Percentiles rank a stretch among this genome's conserved stretches.
phyloP scores from a whole-genome alignment of 2,888 invertebrate species.

The Blastobasis lacticolella region DNA sequence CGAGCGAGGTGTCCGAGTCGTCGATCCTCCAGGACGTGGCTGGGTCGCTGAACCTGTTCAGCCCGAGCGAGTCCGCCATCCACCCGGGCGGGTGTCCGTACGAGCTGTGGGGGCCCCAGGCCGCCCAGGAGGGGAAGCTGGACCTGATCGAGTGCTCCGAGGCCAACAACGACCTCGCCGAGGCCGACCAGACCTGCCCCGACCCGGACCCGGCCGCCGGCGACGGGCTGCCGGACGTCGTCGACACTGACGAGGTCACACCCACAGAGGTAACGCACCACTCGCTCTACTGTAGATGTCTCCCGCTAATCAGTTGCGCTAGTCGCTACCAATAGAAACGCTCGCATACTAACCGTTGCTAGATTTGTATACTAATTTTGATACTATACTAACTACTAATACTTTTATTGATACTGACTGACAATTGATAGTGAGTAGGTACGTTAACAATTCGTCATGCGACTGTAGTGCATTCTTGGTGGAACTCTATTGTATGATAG shows the following conservation, averaged over 20 bases:
- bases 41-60: constrained; percentile 53
- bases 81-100: constrained; percentile 58
- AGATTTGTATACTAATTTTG: too few relatives aligned
- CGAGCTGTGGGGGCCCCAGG: constrained; percentile 56
- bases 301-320: constrained; percentile 56
- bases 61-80: constrained; percentile 51
- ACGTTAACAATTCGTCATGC: too few relatives aligned
- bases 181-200: constrained; percentile 84
- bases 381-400: too few relatives aligned
- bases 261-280: constrained; percentile 71
- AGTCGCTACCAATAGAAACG: constrained; percentile 20
- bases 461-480: too few relatives aligned
- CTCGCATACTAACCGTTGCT: too few relatives aligned
- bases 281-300: constrained; percentile 63
- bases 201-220: constrained; percentile 32
- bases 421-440: too few relatives aligned
- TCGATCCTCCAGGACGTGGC: constrained; percentile 63
- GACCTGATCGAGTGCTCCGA: constrained; percentile 65
- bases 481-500: too few relatives aligned
- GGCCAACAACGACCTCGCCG: constrained; percentile 83
- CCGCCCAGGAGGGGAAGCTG: constrained; percentile 56
- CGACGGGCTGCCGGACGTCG: constrained; percentile 60
- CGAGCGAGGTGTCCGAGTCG: constrained; percentile 44
- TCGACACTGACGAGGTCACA: constrained; percentile 66
- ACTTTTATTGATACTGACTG: too few relatives aligned